phyloP scores from a whole-genome alignment of 2,888 invertebrate species.

The Caenorhabditis sp. region DNA sequence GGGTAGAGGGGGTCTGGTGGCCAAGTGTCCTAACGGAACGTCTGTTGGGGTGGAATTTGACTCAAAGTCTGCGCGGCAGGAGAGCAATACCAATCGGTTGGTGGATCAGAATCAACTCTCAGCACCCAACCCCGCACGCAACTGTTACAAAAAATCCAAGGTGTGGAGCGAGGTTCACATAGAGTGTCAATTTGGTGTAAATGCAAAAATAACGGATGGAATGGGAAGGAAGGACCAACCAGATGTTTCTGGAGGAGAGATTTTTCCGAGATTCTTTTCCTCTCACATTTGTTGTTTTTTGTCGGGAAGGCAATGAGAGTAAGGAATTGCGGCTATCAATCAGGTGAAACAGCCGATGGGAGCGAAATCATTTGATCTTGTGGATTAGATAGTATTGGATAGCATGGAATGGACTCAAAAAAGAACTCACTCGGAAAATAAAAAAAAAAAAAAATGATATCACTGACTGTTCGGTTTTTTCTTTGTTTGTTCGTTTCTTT shows the following conservation, averaged over 20 bases:
- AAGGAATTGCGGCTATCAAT: constrained; percentile 35
- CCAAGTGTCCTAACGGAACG: constrained; percentile 38
- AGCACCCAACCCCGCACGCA: no score
- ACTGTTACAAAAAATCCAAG: constrained; percentile 52
- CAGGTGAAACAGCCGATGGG: constrained; percentile 18
- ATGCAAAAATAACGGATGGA: constrained; percentile 33
- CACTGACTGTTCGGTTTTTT: no score
- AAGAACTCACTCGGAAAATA: not conserved
- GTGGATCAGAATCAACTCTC: constrained; percentile 28
- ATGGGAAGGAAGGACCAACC: no score
- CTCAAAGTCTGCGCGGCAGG: constrained; percentile 38
- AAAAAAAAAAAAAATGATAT: not conserved
- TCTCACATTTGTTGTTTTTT: constrained; percentile 57
- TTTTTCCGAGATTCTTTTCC: not conserved
- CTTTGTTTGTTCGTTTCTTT: no score
- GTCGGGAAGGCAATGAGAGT: constrained; percentile 18
- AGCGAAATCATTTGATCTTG: not conserved
- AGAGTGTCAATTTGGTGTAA: constrained; percentile 44
- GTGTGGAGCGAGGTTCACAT: constrained; percentile 40
- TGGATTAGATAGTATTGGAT: no score
- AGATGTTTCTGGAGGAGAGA: no score
- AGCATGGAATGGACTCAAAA: no score
- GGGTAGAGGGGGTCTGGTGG: constrained; percentile 34
- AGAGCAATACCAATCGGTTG: no score
- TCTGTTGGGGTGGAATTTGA: constrained; percentile 54